Evolutionary conservation across 2,888 invertebrate species (phyloP).

Genomic region (Atethmia centrago): DNA sequence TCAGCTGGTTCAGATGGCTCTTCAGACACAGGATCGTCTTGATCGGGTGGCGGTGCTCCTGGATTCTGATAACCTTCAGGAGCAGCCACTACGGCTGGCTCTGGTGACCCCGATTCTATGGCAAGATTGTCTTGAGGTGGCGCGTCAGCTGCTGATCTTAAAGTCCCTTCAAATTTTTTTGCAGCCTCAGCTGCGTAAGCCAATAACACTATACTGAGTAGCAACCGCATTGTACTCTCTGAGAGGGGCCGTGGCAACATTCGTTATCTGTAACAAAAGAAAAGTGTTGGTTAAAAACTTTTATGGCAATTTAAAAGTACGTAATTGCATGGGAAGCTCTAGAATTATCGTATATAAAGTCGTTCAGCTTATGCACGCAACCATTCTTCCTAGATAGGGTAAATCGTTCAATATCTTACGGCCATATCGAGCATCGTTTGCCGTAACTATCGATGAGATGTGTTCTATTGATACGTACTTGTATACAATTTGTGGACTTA

Average conservation of each 20-base stretch:
- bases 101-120: slow-evolving; percentile 85
- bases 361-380: slow-evolving; percentile 77
- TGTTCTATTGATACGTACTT: slow-evolving; percentile 66
- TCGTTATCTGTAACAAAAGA: slow-evolving; percentile 88
- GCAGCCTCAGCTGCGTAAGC: slow-evolving; percentile 86
- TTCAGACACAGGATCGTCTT: slow-evolving; percentile 67
- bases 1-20: slow-evolving; percentile 61
- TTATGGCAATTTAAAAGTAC: slow-evolving; percentile 75
- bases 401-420: slow-evolving; percentile 72
- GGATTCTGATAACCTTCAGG: slow-evolving; percentile 87
- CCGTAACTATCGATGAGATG: slow-evolving; percentile 68
- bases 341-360: slow-evolving; percentile 74
- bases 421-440: slow-evolving; percentile 70
- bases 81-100: slow-evolving; percentile 85
- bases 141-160: slow-evolving; percentile 87
- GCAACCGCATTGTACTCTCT: slow-evolving; percentile 85
- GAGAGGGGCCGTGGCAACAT: slow-evolving; percentile 86
- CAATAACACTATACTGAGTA: slow-evolving; percentile 86
- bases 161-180: slow-evolving; percentile 87
- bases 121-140: slow-evolving; percentile 88
- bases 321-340: slow-evolving; percentile 79
- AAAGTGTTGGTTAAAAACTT: slow-evolving; percentile 77
- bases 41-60: slow-evolving; percentile 79
- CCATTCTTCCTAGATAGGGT: slow-evolving; percentile 69
- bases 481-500: slow-evolving; percentile 66